phyloP scores from a whole-genome alignment of 2,888 invertebrate genomes.

The Chrysodeixis includens region DNA sequence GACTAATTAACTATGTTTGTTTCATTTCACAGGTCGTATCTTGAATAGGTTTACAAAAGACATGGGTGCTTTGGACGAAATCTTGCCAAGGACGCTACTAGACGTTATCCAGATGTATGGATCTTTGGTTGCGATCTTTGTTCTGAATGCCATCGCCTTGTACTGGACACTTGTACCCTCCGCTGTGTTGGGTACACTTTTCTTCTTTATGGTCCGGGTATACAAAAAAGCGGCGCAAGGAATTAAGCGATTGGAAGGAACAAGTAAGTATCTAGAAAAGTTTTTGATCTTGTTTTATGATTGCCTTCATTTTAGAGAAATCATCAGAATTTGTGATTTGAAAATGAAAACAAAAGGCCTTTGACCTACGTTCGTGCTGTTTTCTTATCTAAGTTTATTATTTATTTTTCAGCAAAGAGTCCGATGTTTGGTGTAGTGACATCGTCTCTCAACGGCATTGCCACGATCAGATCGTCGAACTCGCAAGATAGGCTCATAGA shows the following conservation, averaged over 20 bases:
- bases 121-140: conserved; percentile 87
- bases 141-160: conserved; percentile 90
- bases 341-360: no score
- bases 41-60: conserved; percentile 95
- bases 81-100: conserved; percentile 91
- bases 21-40: conserved; percentile 90
- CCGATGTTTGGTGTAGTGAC: conserved; percentile 94
- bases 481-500: conserved; percentile 90
- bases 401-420: conserved; percentile 90
- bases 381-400: neutral
- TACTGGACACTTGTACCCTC: conserved; percentile 90
- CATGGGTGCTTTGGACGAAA: conserved; percentile 94
- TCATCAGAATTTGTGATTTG: neutral
- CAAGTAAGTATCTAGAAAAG: conserved; percentile 80
- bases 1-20: no score
- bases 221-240: conserved; percentile 92
- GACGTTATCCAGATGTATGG: conserved; percentile 90
- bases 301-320: neutral
- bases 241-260: conserved; percentile 91
- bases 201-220: conserved; percentile 89
- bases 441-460: conserved; percentile 92
- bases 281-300: neutral
- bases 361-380: neutral
- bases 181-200: conserved; percentile 87
- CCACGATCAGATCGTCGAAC: conserved; percentile 92